Evolutionary conservation across 2,113 vertebrate genomes (phyloP), one percentile per base, ranked within the genome.

Genomic region (Crocuta crocuta): DNA sequence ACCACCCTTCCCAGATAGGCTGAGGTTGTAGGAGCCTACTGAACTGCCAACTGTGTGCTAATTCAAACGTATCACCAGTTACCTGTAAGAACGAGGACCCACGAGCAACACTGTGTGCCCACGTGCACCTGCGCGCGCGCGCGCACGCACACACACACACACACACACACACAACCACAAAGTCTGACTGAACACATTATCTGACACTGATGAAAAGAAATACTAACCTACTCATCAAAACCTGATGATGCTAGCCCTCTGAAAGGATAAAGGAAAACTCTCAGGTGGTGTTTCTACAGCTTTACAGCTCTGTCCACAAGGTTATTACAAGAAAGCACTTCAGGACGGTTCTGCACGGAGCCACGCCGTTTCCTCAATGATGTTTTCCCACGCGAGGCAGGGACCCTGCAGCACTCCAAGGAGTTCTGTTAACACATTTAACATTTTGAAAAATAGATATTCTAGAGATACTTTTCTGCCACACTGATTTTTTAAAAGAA

Each of bases 381-480:
- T 1, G 43, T 45, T 65, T 53, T 11, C 35, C n/a, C 61, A 55
- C 0, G 1, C 33, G 66, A 71, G 26, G 23, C 19, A 35, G 13
- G 35, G 16, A 73, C 31, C 13, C 81, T n/a, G 31, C 50, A 58
- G 55, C 12, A 71, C 9, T 71, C 13, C 24, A 65, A 66, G 71
- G 66, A 35, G 78, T 4, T 96, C 92, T 90, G 45, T 5, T 48
- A 89, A 55, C 24, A 35, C 23, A 53, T 33, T 95, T 86, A 88
- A 68, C 39, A 83, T 48, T 86, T 13, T 68, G 53, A 89, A 89
- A 92, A 89, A 53, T 3, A 74, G 39, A 93, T n/a, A 84, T 71
- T 86, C 65, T 68, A 89, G 55, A 82, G 39, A 89, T 61, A 74
- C 63, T 81, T 50, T 80, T 95, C 68, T 84, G 91, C 45, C 53